Conservation (phyloP, 30 jellyfish, hydroid and myxozoan genomes). For the Sanderia malayensis region DNA sequence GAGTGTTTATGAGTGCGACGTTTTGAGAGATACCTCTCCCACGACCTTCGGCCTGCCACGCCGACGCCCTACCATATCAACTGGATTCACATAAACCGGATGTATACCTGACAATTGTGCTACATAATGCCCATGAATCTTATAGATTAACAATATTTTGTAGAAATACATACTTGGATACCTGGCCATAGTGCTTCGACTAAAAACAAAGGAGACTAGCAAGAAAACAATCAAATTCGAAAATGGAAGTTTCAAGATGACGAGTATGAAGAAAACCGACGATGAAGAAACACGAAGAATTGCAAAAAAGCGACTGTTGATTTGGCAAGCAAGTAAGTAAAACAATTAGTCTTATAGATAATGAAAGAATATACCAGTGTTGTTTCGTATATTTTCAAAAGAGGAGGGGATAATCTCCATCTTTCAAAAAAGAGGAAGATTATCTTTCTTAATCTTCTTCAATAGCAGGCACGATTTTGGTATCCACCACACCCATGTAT, state of each 20-base stretch:
- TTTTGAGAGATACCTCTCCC: too few relatives aligned
- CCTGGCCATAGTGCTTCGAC: conserved; percentile 45
- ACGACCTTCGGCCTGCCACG: too few relatives aligned
- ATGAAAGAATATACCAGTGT: too few relatives aligned
- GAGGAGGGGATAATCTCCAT: too few relatives aligned
- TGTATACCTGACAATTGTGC: too few relatives aligned
- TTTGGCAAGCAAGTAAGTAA: conserved; percentile 69
- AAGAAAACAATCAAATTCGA: not conserved
- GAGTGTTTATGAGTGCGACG: too few relatives aligned
- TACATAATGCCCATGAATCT: not conserved
- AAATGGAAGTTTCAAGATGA: conserved; percentile 1
- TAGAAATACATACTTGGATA: conserved; percentile 63
- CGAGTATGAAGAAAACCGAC: conserved; percentile 15
- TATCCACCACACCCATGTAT: too few relatives aligned
- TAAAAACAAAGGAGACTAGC: conserved; percentile 35
- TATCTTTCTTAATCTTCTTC: too few relatives aligned
- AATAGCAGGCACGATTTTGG: too few relatives aligned
- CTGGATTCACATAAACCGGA: not conserved
- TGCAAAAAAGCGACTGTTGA: conserved; percentile 35
- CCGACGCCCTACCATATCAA: not conserved
- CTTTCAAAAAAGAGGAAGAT: too few relatives aligned
- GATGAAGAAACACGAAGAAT: conserved; percentile 25
- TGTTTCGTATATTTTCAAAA: too few relatives aligned
- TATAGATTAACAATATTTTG: not conserved
- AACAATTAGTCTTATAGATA: too few relatives aligned